Conservation (phyloP, 2,888 invertebrate species). For the Druceiella hillmani region DNA sequence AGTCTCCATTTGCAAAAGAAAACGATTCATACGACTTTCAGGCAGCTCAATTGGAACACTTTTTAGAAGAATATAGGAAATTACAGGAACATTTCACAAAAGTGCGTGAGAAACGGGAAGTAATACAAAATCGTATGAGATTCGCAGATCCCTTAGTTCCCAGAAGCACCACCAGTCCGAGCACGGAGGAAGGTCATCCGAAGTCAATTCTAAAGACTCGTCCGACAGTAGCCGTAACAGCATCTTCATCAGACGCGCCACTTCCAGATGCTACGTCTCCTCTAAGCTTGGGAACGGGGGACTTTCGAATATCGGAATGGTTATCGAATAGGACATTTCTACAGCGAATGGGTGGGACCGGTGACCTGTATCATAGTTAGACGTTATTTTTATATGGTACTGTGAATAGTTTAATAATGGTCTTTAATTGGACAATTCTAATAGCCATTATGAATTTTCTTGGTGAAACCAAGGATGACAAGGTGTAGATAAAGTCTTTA, state of each 20-base stretch:
- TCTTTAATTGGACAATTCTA: too few species aligned
- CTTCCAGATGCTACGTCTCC: slow-evolving; percentile 42
- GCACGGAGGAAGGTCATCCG: slow-evolving; percentile 46
- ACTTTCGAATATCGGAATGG: slow-evolving; percentile 43
- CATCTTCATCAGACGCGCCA: slow-evolving; percentile 42
- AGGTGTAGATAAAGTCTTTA: too few species aligned
- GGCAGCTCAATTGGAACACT: slow-evolving; percentile 72
- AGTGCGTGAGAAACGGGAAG: slow-evolving; percentile 76
- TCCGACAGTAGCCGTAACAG: slow-evolving; percentile 47
- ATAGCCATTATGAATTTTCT: too few species aligned
- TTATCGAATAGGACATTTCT: too few species aligned
- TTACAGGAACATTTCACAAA: slow-evolving; percentile 72
- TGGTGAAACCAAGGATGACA: too few species aligned
- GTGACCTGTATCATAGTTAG: too few species aligned
- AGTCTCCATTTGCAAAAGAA: slow-evolving; percentile 38
- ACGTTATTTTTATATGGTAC: too few species aligned
- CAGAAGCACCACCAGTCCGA: slow-evolving; percentile 34
- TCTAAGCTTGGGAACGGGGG: slow-evolving; percentile 39
- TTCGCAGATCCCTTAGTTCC: too few species aligned
- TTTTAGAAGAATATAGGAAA: slow-evolving; percentile 72
- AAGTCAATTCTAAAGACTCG: slow-evolving; percentile 54
- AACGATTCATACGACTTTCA: slow-evolving; percentile 68
- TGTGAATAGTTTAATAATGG: too few species aligned
- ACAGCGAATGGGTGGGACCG: too few species aligned
- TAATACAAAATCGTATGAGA: too few species aligned